Percentiles rank a stretch among this genome's conserved stretches.
Evolutionary conservation across 2,888 invertebrate species (phyloP).

Genomic region (Abrostola tripartita): DNA sequence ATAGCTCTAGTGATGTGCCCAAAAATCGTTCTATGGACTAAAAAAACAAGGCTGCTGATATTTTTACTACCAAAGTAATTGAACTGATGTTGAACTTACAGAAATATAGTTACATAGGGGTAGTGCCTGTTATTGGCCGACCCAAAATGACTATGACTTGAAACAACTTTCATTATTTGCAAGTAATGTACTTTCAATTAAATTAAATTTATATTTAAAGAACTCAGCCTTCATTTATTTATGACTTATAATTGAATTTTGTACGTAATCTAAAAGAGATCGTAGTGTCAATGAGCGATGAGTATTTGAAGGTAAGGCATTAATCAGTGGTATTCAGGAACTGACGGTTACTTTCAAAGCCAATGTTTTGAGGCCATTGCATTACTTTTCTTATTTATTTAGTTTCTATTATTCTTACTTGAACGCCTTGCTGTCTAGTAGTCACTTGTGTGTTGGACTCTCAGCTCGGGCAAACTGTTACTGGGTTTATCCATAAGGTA

Average conservation of each 20-base stretch:
- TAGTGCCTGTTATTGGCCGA: too few species aligned
- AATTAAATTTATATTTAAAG: not conserved
- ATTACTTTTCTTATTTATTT: not conserved
- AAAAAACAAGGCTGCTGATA: too few species aligned
- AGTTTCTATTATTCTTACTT: not conserved
- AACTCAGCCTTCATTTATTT: not conserved
- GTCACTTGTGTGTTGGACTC: too few species aligned
- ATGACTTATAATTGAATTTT: slow-evolving; percentile 23
- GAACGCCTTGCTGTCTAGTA: too few species aligned
- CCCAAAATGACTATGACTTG: too few species aligned
- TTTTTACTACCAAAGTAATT: too few species aligned
- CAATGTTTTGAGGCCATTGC: slow-evolving; percentile 33
- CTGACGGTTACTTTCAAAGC: slow-evolving; percentile 45
- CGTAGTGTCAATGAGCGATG: slow-evolving; percentile 43
- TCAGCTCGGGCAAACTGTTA: too few species aligned
- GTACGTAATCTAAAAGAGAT: slow-evolving; percentile 23
- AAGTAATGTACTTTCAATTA: not conserved
- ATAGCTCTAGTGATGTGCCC: too few species aligned
- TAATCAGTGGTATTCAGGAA: slow-evolving; percentile 43
- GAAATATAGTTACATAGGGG: too few species aligned
- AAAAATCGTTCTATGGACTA: too few species aligned
- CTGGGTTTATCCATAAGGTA: too few species aligned
- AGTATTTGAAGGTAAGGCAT: slow-evolving; percentile 29
- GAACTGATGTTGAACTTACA: too few species aligned
- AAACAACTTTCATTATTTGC: not conserved